Evolutionary conservation across 2,113 vertebrate species (phyloP).

Genomic region (Sisor rabdophorus): DNA sequence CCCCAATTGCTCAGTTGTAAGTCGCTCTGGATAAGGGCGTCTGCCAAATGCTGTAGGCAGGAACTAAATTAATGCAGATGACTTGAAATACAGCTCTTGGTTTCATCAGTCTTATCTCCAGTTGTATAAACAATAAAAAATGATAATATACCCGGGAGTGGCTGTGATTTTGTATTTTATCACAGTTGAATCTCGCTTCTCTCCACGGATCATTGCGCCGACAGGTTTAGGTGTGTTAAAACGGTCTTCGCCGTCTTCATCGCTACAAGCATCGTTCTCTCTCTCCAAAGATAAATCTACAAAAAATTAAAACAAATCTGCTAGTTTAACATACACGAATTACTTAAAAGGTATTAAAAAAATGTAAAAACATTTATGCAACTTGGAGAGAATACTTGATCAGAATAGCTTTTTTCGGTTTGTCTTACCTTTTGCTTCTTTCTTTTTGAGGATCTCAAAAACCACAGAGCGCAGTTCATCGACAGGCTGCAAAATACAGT

Average conservation of each 20-base stretch:
- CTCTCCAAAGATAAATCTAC: slow-evolving; percentile 9
- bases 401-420: background rate
- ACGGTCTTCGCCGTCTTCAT: background rate
- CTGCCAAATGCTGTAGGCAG: too few relatives aligned
- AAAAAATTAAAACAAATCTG: background rate
- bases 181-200: slow-evolving; percentile 59
- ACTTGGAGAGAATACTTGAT: background rate
- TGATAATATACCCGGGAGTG: slow-evolving; percentile 63
- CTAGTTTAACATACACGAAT: background rate
- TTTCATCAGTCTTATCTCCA: background rate
- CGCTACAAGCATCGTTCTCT: background rate
- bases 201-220: slow-evolving; percentile 57
- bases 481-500: slow-evolving; percentile 59
- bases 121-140: background rate
- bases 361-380: background rate
- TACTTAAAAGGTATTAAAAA: background rate
- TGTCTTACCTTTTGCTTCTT: slow-evolving; percentile 55
- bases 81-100: background rate
- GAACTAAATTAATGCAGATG: background rate
- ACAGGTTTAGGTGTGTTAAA: slow-evolving; percentile 59
- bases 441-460: slow-evolving; percentile 73
- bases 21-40: too few relatives aligned
- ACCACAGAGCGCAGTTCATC: slow-evolving; percentile 70
- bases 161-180: slow-evolving; percentile 74
- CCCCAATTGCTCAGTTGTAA: too few relatives aligned